Percentiles rank a stretch among this genome's conserved stretches.
Evolutionary conservation across 53 echinoderm and acorn worm genomes (phyloP).

Genomic region (Glandiceps talaboti): DNA sequence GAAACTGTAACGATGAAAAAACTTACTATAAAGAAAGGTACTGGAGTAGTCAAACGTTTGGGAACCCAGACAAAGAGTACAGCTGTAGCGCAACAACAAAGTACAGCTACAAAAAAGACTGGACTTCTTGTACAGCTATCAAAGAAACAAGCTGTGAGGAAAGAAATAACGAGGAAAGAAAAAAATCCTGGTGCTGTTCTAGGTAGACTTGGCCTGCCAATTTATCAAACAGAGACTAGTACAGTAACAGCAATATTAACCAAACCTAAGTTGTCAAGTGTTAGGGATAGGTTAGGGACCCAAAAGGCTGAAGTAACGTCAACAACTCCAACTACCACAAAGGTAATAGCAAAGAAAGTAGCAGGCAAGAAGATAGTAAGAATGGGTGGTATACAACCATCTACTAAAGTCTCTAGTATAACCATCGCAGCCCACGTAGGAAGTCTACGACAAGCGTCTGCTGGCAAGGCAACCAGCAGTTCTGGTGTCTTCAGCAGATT

Average conservation of each 20-base stretch:
- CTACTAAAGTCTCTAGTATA: slow-evolving; percentile 24
- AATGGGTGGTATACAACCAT: background rate
- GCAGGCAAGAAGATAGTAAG: background rate
- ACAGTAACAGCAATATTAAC: background rate
- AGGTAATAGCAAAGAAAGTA: background rate
- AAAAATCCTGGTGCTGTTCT: background rate
- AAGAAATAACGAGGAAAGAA: no score
- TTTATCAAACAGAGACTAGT: background rate
- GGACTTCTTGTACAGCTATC: background rate
- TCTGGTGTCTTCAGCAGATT: slow-evolving; percentile 28
- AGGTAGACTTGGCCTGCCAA: background rate
- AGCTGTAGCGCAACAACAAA: background rate
- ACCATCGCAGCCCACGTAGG: slow-evolving; percentile 20
- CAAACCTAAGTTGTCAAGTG: slow-evolving; percentile 19
- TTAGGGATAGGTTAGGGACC: slow-evolving; percentile 67
- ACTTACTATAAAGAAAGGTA: background rate
- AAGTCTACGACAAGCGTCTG: background rate
- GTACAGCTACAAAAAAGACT: no score
- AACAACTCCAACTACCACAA: slow-evolving; percentile 56
- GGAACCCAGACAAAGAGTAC: background rate
- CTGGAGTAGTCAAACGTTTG: background rate
- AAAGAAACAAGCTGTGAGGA: background rate
- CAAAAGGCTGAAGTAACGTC: slow-evolving; percentile 93
- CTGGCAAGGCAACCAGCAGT: slow-evolving; percentile 10
- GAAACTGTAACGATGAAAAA: background rate